A percentile compares a stretch with the other conserved stretches of the same genome.
Conservation (phyloP, 2,797 vertebrate species). For the Syncerus caffer region DNA sequence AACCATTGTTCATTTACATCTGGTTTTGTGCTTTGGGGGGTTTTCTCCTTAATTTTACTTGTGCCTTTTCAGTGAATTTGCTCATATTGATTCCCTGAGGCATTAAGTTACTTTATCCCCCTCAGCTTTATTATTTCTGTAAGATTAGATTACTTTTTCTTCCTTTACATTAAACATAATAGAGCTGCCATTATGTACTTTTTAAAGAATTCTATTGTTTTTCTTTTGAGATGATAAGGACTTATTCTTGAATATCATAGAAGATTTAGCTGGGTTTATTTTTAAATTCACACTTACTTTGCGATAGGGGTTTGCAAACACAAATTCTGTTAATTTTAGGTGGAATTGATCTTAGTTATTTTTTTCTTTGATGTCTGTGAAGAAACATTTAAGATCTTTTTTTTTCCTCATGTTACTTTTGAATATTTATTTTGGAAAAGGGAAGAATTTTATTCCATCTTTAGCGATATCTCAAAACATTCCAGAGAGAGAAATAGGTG, state of each 20-base stretch:
- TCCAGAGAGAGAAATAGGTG: background rate
- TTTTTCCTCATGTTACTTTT: background rate
- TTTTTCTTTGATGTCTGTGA: conserved; percentile 37
- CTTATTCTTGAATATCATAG: conserved; percentile 29
- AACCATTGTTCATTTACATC: background rate
- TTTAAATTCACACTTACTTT: background rate
- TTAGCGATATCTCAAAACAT: conserved; percentile 6
- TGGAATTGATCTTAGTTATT: background rate
- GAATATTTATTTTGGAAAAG: conserved; percentile 51
- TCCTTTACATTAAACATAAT: background rate
- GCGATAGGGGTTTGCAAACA: conserved; percentile 6
- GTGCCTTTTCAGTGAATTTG: background rate
- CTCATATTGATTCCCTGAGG: background rate
- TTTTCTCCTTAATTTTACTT: conserved; percentile 27
- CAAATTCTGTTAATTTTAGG: conserved; percentile 28
- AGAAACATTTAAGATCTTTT: conserved; percentile 3
- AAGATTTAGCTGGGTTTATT: background rate
- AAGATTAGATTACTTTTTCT: background rate
- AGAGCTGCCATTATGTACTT: background rate
- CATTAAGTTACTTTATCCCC: background rate
- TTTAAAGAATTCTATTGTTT: conserved; percentile 12
- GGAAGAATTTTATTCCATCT: conserved; percentile 35
- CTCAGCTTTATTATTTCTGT: background rate
- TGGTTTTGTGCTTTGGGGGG: background rate
- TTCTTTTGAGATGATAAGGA: background rate